phyloP scores from a whole-genome alignment of 1,140 invertebrate species.

The Cotesia vestalis region DNA sequence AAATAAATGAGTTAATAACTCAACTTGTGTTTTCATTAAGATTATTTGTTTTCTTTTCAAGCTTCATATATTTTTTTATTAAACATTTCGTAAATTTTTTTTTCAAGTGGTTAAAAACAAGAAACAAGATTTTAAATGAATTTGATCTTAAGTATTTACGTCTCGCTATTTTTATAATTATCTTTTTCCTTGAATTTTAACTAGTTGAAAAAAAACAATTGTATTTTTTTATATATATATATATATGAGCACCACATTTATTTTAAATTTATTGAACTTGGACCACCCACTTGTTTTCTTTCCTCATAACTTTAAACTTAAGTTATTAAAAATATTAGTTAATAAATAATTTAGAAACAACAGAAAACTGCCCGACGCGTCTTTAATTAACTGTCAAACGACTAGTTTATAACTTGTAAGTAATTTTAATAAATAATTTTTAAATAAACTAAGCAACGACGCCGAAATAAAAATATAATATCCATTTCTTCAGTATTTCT shows the following conservation, averaged over 20 bases:
- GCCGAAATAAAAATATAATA: background rate
- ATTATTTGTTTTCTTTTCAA: constrained; percentile 5
- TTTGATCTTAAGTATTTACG: constrained; percentile 1
- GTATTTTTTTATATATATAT: background rate
- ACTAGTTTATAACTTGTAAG: background rate
- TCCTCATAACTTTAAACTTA: background rate
- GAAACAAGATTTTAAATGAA: background rate
- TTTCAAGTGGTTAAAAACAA: background rate
- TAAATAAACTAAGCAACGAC: constrained; percentile 15
- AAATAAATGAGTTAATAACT: constrained; percentile 23
- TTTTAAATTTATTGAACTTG: constrained; percentile 26
- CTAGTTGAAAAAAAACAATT: background rate
- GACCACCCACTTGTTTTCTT: constrained; percentile 20
- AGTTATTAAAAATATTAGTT: constrained; percentile 3
- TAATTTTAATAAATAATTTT: constrained; percentile 2
- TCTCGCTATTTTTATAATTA: constrained; percentile 9
- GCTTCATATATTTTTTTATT: constrained; percentile 1
- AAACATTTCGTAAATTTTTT: constrained; percentile 5
- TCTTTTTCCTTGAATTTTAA: background rate
- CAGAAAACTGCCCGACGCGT: constrained; percentile 27
- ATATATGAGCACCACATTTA: constrained; percentile 2
- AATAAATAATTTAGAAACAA: constrained; percentile 22
- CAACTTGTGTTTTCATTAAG: background rate
- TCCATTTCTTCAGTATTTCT: constrained; percentile 4
- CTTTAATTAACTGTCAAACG: constrained; percentile 17